These are phyloP conservation scores for Eupeodes latifasciatus DNA, from an alignment of 2,888 invertebrate genomes.

Conservation along the genomic window DNA sequence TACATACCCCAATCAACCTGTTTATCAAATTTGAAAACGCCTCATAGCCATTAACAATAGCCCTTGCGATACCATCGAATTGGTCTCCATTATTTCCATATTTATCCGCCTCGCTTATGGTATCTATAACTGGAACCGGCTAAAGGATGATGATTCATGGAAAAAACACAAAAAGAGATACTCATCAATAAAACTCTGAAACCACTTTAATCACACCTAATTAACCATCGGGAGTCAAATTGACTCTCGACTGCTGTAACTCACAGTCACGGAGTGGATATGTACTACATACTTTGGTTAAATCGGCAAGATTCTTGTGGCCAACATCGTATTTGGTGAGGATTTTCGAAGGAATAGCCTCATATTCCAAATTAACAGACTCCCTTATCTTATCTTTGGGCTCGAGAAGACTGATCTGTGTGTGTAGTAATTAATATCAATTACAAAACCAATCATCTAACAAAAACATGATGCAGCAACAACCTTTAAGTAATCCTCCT, in stretches of 20 bases:
- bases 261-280: too few relatives aligned
- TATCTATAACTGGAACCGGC: constrained; percentile 90
- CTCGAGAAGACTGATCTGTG: constrained; percentile 68
- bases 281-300: constrained; percentile 80
- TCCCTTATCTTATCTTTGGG: constrained; percentile 80
- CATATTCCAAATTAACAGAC: constrained; percentile 82
- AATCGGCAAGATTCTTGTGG: constrained; percentile 80
- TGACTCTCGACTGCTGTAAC: neutral
- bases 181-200: constrained; percentile 8
- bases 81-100: constrained; percentile 91
- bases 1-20: constrained; percentile 87
- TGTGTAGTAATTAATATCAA: constrained; percentile 36
- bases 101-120: constrained; percentile 90
- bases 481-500: constrained; percentile 70
- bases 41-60: constrained; percentile 88
- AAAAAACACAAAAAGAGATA: constrained; percentile 34
- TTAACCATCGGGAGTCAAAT: neutral
- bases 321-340: constrained; percentile 81
- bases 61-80: constrained; percentile 87
- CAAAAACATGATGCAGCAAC: neutral
- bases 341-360: constrained; percentile 82
- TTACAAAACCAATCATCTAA: constrained; percentile 3
- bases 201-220: neutral
- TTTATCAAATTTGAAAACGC: constrained; percentile 88
- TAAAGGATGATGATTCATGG: constrained; percentile 77